These are phyloP conservation scores for Myotis findleyi DNA, from an alignment of 2,797 vertebrate genomes.

Conservation along the genomic window DNA sequence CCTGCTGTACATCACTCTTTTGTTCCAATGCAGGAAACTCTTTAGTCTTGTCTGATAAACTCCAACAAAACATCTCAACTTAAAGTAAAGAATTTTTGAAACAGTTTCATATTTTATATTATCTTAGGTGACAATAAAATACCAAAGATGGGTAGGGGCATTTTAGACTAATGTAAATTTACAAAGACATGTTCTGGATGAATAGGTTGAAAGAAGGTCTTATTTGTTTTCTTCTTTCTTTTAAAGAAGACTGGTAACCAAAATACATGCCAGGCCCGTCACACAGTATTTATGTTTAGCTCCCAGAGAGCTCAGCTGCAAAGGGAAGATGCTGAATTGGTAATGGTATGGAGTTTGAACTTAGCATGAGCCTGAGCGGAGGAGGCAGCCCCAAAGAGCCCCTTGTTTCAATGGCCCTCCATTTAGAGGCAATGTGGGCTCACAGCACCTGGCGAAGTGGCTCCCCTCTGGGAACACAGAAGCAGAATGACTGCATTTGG, in stretches of 20 bases:
- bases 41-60: background rate
- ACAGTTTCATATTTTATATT: background rate
- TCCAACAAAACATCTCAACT: background rate
- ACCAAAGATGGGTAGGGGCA: background rate
- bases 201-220: background rate
- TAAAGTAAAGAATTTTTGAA: background rate
- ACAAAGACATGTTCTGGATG: background rate
- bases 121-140: background rate
- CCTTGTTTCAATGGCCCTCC: background rate
- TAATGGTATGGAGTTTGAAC: background rate
- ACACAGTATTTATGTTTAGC: background rate
- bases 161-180: background rate
- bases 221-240: background rate
- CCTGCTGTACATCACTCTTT: background rate
- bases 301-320: background rate
- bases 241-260: background rate
- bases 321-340: background rate
- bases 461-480: background rate
- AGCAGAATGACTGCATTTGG: background rate
- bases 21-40: background rate
- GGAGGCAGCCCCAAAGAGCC: background rate
- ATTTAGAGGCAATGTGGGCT: accelerated
- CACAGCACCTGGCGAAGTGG: background rate
- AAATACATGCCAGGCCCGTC: background rate
- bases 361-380: background rate